Evolutionary conservation across 2,888 invertebrate genomes (phyloP).

Genomic region (Entomobrya multifasciata): DNA sequence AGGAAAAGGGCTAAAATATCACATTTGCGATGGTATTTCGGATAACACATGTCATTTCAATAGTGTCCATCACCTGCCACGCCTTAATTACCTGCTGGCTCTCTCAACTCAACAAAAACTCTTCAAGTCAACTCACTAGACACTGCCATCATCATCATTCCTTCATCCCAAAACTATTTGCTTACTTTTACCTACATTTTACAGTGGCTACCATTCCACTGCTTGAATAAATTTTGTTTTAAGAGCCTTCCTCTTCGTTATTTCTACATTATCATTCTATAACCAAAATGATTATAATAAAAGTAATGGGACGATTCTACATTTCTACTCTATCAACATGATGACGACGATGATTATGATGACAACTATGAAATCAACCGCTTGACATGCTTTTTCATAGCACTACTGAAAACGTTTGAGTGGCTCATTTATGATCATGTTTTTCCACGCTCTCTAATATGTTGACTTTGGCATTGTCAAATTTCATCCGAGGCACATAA

Average conservation of each 20-base stretch:
- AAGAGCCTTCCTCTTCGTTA: not conserved
- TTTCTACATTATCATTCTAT: too few species aligned
- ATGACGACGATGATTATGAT: conserved; percentile 5
- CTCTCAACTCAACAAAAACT: conserved; percentile 30
- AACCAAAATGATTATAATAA: conserved; percentile 57
- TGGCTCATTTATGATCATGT: not conserved
- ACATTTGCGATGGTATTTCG: conserved; percentile 59
- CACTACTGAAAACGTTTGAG: not conserved
- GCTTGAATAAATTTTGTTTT: not conserved
- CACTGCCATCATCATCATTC: not conserved
- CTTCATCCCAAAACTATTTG: not conserved
- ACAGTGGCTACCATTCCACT: too few species aligned
- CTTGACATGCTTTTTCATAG: not conserved
- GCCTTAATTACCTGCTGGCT: conserved; percentile 68
- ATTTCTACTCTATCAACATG: not conserved
- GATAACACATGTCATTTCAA: conserved; percentile 62
- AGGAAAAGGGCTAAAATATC: conserved; percentile 47
- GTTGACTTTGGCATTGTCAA: not conserved
- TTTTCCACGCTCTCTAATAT: not conserved
- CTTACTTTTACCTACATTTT: not conserved
- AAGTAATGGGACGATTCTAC: conserved; percentile 46
- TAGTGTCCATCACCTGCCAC: conserved; percentile 70
- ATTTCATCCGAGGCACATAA: not conserved
- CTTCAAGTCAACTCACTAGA: not conserved
- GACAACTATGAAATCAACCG: not conserved